Conservation (phyloP, 2,797 vertebrate species). For the Oreochromis grahami region DNA sequence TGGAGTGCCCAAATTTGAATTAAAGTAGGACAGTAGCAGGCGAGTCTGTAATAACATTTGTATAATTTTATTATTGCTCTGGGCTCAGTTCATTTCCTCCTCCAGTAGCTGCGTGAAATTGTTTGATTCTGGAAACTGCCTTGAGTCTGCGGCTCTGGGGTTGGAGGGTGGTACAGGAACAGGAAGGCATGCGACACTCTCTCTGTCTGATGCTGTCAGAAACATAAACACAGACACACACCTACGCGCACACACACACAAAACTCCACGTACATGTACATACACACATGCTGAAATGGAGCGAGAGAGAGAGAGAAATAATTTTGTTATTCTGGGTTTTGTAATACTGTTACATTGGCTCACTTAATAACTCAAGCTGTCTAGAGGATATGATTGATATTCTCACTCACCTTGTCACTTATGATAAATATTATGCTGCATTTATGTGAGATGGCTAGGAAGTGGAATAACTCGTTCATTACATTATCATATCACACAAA, state of each 20-base stretch:
- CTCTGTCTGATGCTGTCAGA: constrained; percentile 72
- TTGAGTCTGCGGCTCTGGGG: constrained; percentile 93
- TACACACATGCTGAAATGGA: neutral
- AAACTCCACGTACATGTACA: neutral
- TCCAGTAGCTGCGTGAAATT: constrained; percentile 99
- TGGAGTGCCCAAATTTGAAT: constrained; percentile 95
- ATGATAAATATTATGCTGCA: constrained; percentile 70
- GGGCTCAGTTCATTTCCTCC: constrained; percentile 99
- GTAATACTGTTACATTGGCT: constrained; percentile 73
- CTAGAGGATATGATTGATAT: constrained; percentile 71
- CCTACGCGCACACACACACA: neutral
- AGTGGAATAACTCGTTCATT: constrained; percentile 59
- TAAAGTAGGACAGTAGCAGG: constrained; percentile 99
- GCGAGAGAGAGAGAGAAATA: constrained; percentile 60
- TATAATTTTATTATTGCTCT: constrained; percentile 99
- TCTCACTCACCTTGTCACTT: constrained; percentile 75
- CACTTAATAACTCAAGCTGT: constrained; percentile 77
- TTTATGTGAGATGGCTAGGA: constrained; percentile 40
- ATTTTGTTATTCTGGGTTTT: constrained; percentile 74
- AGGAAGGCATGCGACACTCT: constrained; percentile 82
- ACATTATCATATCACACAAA: constrained; percentile 54
- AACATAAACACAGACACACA: constrained; percentile 50
- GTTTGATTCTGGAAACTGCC: constrained; percentile 95
- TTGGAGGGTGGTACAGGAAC: constrained; percentile 84
- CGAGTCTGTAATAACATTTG: constrained; percentile 99